Evolutionary conservation across 2,888 invertebrate genomes (phyloP).

Genomic region (Phorcus lineatus): DNA sequence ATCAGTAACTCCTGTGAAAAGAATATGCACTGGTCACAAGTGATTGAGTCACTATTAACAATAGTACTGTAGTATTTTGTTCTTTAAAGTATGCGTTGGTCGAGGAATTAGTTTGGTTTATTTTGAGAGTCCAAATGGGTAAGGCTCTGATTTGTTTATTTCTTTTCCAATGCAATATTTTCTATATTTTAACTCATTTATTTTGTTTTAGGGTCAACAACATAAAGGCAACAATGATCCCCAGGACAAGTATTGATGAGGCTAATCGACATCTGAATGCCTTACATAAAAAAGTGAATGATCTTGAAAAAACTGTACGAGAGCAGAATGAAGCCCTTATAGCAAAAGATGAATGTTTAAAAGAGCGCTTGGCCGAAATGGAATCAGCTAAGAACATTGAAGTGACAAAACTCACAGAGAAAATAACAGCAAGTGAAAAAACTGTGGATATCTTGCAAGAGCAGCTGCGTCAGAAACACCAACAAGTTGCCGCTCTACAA

Average conservation of each 20-base stretch:
- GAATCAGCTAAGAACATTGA: constrained; percentile 40
- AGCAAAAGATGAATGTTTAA: constrained; percentile 52
- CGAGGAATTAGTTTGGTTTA: no score
- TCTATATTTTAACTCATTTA: no score
- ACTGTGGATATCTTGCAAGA: constrained; percentile 50
- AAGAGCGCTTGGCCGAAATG: constrained; percentile 38
- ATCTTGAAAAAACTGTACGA: constrained; percentile 65
- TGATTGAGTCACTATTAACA: no score
- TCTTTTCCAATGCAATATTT: no score
- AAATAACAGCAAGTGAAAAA: constrained; percentile 48
- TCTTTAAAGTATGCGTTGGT: no score
- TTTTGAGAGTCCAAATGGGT: no score
- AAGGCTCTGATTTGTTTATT: no score
- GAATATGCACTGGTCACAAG: no score
- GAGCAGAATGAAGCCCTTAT: constrained; percentile 58
- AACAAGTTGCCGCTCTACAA: constrained; percentile 39
- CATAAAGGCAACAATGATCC: constrained; percentile 47
- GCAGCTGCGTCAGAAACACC: constrained; percentile 50
- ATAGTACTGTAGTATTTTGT: no score
- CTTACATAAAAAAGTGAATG: constrained; percentile 66
- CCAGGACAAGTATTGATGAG: constrained; percentile 70
- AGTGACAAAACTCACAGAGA: constrained; percentile 35
- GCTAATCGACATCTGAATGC: constrained; percentile 73
- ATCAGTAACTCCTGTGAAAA: no score
- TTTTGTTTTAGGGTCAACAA: neutral